Evolutionary conservation across 2,113 vertebrate species (phyloP).

Genomic region (Xiphophorus couchianus): DNA sequence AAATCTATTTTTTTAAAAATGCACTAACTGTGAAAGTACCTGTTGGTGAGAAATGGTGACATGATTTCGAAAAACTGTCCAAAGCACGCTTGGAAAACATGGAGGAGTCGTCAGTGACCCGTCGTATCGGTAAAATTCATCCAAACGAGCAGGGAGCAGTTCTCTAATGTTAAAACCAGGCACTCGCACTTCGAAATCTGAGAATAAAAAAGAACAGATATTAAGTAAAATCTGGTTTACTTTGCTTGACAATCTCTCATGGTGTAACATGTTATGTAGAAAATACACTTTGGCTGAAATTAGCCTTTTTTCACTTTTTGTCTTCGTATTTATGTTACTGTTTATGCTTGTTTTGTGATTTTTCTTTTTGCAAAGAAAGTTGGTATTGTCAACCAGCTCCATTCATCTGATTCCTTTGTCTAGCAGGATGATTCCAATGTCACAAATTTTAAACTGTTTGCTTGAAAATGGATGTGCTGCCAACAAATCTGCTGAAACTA

Average conservation of each 20-base stretch:
- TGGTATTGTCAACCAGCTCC: too few species aligned
- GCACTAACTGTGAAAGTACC: conserved; percentile 67
- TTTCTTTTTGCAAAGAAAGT: neutral
- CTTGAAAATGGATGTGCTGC: too few species aligned
- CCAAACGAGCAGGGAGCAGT: conserved; percentile 84
- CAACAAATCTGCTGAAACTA: too few species aligned
- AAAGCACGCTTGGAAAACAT: conserved; percentile 91
- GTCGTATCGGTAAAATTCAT: conserved; percentile 91
- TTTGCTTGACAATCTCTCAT: neutral
- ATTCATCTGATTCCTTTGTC: too few species aligned
- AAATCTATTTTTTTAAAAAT: neutral
- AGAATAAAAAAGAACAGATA: neutral
- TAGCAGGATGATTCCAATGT: too few species aligned
- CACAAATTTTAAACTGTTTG: too few species aligned
- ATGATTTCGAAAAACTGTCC: conserved; percentile 89
- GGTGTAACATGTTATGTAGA: neutral
- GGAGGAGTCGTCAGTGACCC: conserved; percentile 97
- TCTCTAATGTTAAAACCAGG: conserved; percentile 86
- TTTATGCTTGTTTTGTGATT: neutral
- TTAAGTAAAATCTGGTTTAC: neutral
- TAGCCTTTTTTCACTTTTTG: neutral
- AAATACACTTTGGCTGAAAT: too few species aligned
- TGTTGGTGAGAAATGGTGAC: conserved; percentile 88
- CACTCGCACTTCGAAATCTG: conserved; percentile 84
- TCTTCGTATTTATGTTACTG: neutral